These are phyloP conservation scores for Laterallus jamaicensis DNA, from an alignment of 2,113 vertebrate genomes.

Conservation along the genomic window DNA sequence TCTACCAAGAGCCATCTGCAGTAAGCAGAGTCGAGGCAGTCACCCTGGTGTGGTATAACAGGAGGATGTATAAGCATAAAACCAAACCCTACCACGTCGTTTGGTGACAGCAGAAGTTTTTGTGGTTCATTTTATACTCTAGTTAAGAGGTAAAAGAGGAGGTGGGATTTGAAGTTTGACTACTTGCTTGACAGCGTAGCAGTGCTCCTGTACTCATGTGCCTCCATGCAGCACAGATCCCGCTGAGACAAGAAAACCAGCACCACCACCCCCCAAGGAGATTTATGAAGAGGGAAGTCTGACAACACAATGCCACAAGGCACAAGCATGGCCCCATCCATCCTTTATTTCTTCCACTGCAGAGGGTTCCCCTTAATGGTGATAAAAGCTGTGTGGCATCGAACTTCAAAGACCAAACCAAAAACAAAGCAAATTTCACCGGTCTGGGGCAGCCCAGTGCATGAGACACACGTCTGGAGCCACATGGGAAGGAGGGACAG, in stretches of 20 bases:
- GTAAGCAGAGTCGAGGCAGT: not conserved
- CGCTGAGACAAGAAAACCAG: not conserved
- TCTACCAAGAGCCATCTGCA: not conserved
- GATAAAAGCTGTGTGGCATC: not conserved
- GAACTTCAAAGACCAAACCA: not conserved
- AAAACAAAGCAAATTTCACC: not conserved
- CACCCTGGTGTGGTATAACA: not conserved
- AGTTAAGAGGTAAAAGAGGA: not conserved
- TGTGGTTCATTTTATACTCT: not conserved
- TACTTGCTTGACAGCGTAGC: rapidly evolving
- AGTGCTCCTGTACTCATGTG: rapidly evolving
- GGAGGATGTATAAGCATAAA: not conserved
- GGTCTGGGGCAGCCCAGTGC: rapidly evolving
- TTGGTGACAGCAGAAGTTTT: not conserved
- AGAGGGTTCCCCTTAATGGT: not conserved
- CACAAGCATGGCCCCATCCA: not conserved
- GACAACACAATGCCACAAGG: not conserved
- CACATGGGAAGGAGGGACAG: not conserved
- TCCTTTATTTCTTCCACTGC: rapidly evolving
- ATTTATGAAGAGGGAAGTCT: not conserved
- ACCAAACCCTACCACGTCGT: not conserved
- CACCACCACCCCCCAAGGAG: not conserved
- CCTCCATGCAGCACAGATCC: not conserved
- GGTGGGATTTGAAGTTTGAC: not conserved
- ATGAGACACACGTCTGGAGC: not conserved